These are phyloP conservation scores for Oncorhynchus masou DNA, from an alignment of 2,113 vertebrate species.

Conservation along the genomic window DNA sequence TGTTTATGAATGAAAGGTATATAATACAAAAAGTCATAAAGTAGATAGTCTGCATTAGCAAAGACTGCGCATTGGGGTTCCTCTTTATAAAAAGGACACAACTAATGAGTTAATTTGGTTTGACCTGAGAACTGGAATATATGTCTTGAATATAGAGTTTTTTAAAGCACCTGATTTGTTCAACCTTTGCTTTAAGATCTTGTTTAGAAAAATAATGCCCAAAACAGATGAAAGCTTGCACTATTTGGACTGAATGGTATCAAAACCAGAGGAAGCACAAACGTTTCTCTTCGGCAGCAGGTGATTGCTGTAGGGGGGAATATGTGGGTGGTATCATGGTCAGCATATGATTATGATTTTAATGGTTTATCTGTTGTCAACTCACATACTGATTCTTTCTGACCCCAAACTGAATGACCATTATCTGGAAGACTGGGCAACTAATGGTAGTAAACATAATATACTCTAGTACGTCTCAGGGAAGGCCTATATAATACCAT, in stretches of 20 bases:
- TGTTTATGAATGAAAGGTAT: neutral
- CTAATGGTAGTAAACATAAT: conserved; percentile 5
- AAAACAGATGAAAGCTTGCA: neutral
- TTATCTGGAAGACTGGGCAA: neutral
- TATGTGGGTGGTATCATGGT: neutral
- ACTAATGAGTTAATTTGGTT: no score
- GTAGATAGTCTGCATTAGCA: neutral
- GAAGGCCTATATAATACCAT: neutral
- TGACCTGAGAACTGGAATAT: neutral
- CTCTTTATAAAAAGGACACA: no score
- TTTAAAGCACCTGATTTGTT: neutral
- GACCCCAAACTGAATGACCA: neutral
- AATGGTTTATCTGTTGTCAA: no score
- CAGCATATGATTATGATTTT: neutral
- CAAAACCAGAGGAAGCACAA: neutral
- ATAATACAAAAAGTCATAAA: neutral
- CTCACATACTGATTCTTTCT: neutral
- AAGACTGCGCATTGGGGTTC: neutral
- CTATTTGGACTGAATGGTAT: neutral
- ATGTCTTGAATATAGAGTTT: neutral
- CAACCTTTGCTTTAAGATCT: neutral
- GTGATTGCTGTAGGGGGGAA: neutral
- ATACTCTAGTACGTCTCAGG: neutral
- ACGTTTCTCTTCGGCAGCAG: neutral
- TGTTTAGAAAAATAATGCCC: neutral